phyloP scores from a whole-genome alignment of 2,113 vertebrate genomes.

The Odocoileus hemionus region DNA sequence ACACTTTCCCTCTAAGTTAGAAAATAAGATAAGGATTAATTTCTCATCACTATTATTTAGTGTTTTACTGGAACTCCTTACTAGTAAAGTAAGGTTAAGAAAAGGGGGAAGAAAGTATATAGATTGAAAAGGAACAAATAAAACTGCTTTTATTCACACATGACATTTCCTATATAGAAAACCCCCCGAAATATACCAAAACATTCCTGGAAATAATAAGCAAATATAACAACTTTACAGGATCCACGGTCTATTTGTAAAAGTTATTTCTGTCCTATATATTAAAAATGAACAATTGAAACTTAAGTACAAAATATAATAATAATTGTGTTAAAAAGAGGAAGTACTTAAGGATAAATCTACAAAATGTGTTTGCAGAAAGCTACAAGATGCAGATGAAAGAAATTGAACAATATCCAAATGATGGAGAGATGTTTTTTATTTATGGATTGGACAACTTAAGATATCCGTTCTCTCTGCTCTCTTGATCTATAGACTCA shows the following conservation, averaged over 20 bases:
- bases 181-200: neutral
- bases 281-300: neutral
- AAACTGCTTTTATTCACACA: neutral
- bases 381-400: neutral
- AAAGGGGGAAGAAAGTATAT: neutral
- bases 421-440: neutral
- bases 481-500: neutral
- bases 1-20: neutral
- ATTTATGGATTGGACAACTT: neutral
- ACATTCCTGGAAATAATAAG: neutral
- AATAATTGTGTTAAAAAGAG: neutral
- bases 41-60: neutral
- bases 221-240: neutral
- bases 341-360: neutral
- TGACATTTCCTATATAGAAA: neutral
- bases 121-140: neutral
- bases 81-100: neutral
- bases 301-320: neutral
- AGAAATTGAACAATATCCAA: neutral
- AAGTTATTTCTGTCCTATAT: neutral
- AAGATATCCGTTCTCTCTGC: neutral
- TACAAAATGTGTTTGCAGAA: neutral
- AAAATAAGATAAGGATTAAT: neutral
- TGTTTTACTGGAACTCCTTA: neutral
- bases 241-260: neutral